Percentiles rank a stretch among this genome's conserved stretches.
phyloP scores from a whole-genome alignment of 2,888 invertebrate species.

The Suillia variegata region DNA sequence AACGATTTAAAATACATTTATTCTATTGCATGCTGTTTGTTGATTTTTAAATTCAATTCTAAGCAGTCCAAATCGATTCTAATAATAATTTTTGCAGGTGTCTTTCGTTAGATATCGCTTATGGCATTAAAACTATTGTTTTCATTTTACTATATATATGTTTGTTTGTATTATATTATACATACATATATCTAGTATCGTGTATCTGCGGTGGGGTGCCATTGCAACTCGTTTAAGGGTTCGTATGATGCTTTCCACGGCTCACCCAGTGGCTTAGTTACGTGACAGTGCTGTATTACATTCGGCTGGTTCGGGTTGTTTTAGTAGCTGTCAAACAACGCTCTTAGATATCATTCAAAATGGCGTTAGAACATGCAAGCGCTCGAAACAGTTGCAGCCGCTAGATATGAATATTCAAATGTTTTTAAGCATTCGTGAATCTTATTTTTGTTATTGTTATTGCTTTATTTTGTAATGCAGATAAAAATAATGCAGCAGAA shows the following conservation, averaged over 20 bases:
- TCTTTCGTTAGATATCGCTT: too few relatives aligned
- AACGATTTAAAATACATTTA: too few relatives aligned
- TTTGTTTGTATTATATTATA: too few relatives aligned
- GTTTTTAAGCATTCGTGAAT: not conserved
- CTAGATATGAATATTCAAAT: conserved; percentile 4
- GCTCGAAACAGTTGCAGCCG: conserved; percentile 25
- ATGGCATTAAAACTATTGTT: conserved; percentile 28
- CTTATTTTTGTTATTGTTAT: not conserved
- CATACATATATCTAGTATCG: too few relatives aligned
- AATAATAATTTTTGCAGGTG: not conserved
- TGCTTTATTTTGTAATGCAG: conserved; percentile 26
- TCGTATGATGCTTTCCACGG: too few relatives aligned
- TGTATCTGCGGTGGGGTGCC: too few relatives aligned
- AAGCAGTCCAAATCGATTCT: not conserved
- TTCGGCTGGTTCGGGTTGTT: conserved; percentile 12
- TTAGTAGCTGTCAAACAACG: conserved; percentile 37
- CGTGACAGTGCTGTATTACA: conserved; percentile 20
- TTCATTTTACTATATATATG: conserved; percentile 29
- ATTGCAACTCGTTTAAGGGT: too few relatives aligned
- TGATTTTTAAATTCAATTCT: not conserved
- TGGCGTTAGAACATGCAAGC: conserved; percentile 52
- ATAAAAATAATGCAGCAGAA: conserved; percentile 28
- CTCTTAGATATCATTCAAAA: conserved; percentile 35
- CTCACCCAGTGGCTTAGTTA: too few relatives aligned
- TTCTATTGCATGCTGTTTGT: too few relatives aligned